Percentiles rank a stretch among this genome's conserved stretches.
Evolutionary conservation across 2,113 vertebrate species (phyloP).

Genomic region (Platysternon megacephalum): DNA sequence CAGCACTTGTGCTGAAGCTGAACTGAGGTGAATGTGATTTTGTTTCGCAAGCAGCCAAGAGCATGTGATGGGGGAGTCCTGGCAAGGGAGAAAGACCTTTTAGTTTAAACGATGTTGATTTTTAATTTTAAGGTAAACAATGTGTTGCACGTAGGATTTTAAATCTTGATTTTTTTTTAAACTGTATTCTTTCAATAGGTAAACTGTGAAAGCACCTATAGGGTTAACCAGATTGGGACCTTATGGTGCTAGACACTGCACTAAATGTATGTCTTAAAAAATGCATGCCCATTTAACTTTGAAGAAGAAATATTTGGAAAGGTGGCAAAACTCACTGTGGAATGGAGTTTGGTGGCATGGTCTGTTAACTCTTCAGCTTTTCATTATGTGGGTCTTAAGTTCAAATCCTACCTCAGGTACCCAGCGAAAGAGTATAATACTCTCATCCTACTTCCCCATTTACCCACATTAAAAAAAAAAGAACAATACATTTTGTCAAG

Average conservation of each 20-base stretch:
- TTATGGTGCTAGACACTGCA: neutral
- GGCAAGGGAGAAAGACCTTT: neutral
- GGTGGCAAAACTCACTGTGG: neutral
- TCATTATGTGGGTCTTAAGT: neutral
- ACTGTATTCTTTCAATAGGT: neutral
- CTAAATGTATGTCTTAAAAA: neutral
- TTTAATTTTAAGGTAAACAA: neutral
- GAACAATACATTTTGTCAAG: neutral
- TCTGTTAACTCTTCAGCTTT: neutral
- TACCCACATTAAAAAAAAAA: neutral
- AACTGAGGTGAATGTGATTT: neutral
- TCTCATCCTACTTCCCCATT: neutral
- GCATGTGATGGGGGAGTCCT: neutral
- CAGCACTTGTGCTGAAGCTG: neutral
- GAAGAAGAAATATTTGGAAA: neutral
- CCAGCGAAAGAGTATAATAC: neutral
- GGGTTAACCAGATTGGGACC: neutral
- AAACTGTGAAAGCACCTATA: neutral
- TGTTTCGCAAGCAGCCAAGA: neutral
- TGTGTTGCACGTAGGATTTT: neutral
- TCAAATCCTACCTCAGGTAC: neutral
- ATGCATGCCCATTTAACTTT: neutral
- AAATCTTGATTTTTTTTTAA: neutral
- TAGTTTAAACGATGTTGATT: neutral
- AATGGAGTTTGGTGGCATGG: neutral